Percentiles rank a stretch among this genome's conserved stretches.
These are phyloP conservation scores for Arnoldichthys spilopterus DNA, from an alignment of 2,797 vertebrate genomes.

Conservation along the genomic window DNA sequence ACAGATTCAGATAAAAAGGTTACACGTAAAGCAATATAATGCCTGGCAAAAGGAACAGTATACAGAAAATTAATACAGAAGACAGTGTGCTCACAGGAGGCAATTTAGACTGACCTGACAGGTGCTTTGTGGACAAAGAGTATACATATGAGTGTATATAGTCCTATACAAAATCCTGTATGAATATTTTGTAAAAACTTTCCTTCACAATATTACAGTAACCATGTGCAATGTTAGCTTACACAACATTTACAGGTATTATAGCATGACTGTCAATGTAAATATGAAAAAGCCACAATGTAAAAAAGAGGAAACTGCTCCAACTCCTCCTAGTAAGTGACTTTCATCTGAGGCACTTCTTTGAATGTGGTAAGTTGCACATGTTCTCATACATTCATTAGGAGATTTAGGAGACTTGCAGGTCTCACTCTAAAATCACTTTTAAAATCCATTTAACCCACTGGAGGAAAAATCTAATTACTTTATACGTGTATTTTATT, in stretches of 20 bases:
- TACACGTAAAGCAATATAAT: conserved; percentile 38
- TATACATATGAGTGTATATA: conserved; percentile 14
- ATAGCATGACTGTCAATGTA: not conserved
- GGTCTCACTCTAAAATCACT: conserved; percentile 7
- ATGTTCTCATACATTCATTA: conserved; percentile 41
- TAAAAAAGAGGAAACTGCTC: not conserved
- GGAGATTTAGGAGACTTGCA: conserved; percentile 13
- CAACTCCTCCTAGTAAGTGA: not conserved
- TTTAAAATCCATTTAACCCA: conserved; percentile 18
- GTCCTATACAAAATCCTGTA: conserved; percentile 15
- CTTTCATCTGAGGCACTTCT: conserved; percentile 3
- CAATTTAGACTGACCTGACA: not conserved
- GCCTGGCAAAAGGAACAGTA: conserved; percentile 20
- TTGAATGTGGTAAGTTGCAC: conserved; percentile 27
- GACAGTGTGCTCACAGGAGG: conserved; percentile 11
- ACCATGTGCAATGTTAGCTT: conserved; percentile 13
- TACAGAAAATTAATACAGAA: conserved; percentile 9
- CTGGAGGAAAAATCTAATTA: conserved; percentile 15
- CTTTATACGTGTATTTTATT: conserved; percentile 42
- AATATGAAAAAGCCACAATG: conserved; percentile 8
- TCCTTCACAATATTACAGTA: conserved; percentile 8
- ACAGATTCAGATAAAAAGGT: conserved; percentile 27
- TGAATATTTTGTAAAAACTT: not conserved
- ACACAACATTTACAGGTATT: conserved; percentile 11
- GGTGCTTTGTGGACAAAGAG: conserved; percentile 1